Base-by-base conservation (phyloP, 2,113 vertebrate species). In the Chloropsis cyanopogon region DNA sequence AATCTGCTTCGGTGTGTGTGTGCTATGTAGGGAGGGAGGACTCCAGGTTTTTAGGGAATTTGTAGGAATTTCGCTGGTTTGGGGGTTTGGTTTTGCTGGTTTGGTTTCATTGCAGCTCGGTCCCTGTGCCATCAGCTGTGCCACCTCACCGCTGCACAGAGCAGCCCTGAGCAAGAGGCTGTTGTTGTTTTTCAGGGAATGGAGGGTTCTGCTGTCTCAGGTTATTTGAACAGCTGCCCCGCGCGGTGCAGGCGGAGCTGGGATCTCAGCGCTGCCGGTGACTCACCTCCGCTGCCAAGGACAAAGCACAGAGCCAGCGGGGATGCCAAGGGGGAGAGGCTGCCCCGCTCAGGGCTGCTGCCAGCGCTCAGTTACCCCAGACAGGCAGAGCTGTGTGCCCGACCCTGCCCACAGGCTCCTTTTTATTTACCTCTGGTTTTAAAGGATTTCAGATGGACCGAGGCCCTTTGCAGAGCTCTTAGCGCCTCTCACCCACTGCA, bases 161-260 rank as follows among this genome's bases (percentile, higher is more conserved):
- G 23, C 92, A 78, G 81, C 47, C 72, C 56, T 2, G 0, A 4
- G 78, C 56, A 44, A 64, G 66, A 71, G 35, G 33, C 70, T 24
- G 53, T 11, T 80, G 88, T 72, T 92, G 52, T 75, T 95, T 90
- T 53, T 11, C 60, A 37, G 92, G 76, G 69, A 14, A 10, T 14
- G 12, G 52, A 4, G 13, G 77, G 81, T 4, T 44, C 64, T n/a
- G 80, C 42, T 44, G 4, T 23, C 60, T 60, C 73, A 3, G 93
- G 93, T 63, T 91, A 60, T 96, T 96, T 94, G 75, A 86, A 57
- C 69, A 91, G 93, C 93, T 88, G 86, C 15, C 39, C 11, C 3
- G n/a, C 69, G 52, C 6, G 7, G 91, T 44, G 75, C 66, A 24
- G 70, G 24, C 6, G 50, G 91, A 88, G 71, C 37, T 35, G 93